Conservation (phyloP, 2,888 invertebrate genomes). For the Anagyrus pseudococci region DNA sequence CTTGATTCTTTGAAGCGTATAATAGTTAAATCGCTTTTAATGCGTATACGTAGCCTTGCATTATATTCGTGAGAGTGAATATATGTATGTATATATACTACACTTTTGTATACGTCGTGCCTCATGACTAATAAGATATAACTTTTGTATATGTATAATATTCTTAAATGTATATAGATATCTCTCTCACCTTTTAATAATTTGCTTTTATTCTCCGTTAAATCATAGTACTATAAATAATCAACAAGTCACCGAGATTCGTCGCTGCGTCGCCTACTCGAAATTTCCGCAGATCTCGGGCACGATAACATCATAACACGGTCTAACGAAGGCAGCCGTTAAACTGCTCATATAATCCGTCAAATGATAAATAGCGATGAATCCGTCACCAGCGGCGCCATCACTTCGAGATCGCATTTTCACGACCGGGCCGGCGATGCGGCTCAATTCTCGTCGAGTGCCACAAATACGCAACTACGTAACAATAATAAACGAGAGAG, state of each 20-base stretch:
- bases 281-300: background rate
- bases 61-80: constrained; percentile 32
- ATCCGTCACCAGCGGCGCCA: too few species aligned
- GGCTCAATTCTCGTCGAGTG: too few species aligned
- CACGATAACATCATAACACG: background rate
- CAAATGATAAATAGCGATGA: too few species aligned
- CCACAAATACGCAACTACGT: background rate
- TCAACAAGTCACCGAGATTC: constrained; percentile 38
- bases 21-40: constrained; percentile 36
- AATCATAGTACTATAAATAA: constrained; percentile 38
- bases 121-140: constrained; percentile 41
- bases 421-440: too few species aligned
- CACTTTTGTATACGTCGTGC: constrained; percentile 43
- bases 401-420: too few species aligned
- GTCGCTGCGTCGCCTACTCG: background rate
- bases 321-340: too few species aligned
- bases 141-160: constrained; percentile 37
- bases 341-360: too few species aligned
- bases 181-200: constrained; percentile 26
- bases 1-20: constrained; percentile 25
- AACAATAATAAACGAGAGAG: background rate
- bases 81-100: constrained; percentile 35
- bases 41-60: constrained; percentile 36
- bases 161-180: constrained; percentile 38
- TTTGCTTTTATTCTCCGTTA: constrained; percentile 18